Base-by-base conservation (phyloP, 2,797 vertebrate genomes). In the Poeciliopsis paucimaculata region DNA sequence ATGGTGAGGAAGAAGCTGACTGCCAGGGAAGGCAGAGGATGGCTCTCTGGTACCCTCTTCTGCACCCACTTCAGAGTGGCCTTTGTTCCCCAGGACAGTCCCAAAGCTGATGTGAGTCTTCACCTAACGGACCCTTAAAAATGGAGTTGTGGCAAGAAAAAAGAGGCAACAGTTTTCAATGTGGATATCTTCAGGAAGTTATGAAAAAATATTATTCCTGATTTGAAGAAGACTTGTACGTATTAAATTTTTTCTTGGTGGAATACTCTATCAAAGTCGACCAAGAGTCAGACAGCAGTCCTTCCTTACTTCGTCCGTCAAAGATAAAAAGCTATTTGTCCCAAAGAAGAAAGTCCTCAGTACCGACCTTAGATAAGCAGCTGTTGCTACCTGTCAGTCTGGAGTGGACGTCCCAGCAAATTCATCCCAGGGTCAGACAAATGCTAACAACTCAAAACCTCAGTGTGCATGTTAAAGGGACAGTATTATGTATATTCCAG, bases 61-160 rank as follows among this genome's bases (percentile, higher is more conserved):
- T 98, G 97, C 77, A 98, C 97, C 71, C 95, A 97, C 87, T 96
- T 97, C 86, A 95, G 98, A 46, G 95, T 98, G 72, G 96, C 95
- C 45, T 98, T 98, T 20, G 93, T 97, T 46, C 95, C 97, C 16
- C 96, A 96, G 82, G 94, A 96, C 87, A 87, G 86, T 85, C 92
- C 89, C 73, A 93, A 93, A 89, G 86, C 94, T 75, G 93, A 95
- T 4, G 96, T 96, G 89, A 96, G 97, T 93, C 20, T 82, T 36
- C 23, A 57, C 43, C 70, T 2, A 2, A 5, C 45, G 0, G 2
- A 73, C 43, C 20, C 1, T 43, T 71, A 55, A 43, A 41, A 18
- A 64, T 31, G 28, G 57, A 28, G n/a, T 34, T 18, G 0, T 34
- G 60, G 28, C 6, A 18, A 6, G 55, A 57, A 6, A 62, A 36